These are phyloP conservation scores for Cardiocondyla obscurior DNA, from an alignment of 1,140 invertebrate species.

Conservation along the genomic window DNA sequence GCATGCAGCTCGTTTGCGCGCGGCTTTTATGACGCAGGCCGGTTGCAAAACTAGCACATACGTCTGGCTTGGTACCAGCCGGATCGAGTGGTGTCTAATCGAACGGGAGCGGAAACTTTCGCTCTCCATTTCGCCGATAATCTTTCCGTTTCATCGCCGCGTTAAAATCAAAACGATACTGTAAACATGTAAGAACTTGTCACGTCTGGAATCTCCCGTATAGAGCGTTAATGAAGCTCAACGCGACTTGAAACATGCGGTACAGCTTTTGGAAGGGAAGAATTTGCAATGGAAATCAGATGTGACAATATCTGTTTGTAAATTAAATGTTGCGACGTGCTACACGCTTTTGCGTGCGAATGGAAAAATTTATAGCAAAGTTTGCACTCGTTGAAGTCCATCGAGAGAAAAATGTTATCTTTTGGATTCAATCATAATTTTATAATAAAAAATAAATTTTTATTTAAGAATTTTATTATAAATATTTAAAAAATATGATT, in stretches of 20 bases:
- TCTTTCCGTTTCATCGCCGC: background rate
- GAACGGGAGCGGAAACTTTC: conserved; percentile 26
- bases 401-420: too few relatives aligned
- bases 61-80: conserved; percentile 14
- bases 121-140: conserved; percentile 22
- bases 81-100: conserved; percentile 21
- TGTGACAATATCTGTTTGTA: too few relatives aligned
- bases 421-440: too few relatives aligned
- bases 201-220: background rate
- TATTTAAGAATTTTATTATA: too few relatives aligned
- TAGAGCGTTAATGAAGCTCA: too few relatives aligned
- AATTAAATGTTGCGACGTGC: too few relatives aligned
- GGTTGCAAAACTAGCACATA: conserved; percentile 29
- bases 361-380: background rate
- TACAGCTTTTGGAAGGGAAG: too few relatives aligned
- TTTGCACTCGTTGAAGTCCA: conserved; percentile 62
- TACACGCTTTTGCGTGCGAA: background rate
- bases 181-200: background rate
- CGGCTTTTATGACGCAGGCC: conserved; percentile 36
- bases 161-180: background rate
- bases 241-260: too few relatives aligned
- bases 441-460: too few relatives aligned
- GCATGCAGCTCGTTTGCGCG: conserved; percentile 22
- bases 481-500: too few relatives aligned
- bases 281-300: too few relatives aligned